Evolutionary conservation across 23 tunicate species (phyloP).

Genomic region (Halocynthia aurantium): DNA sequence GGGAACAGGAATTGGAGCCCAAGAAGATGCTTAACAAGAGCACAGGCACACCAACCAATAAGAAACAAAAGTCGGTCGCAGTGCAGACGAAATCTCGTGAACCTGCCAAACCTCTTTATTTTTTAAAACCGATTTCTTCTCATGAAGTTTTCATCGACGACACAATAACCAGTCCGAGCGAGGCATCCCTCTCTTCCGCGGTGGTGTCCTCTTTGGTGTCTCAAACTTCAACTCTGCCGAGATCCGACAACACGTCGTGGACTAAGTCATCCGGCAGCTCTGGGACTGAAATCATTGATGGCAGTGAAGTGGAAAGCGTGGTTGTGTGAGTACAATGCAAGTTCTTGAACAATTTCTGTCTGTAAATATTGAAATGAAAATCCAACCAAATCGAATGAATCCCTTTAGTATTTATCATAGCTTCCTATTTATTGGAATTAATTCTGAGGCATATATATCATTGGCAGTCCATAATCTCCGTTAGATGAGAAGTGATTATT

Average conservation of each 20-base stretch:
- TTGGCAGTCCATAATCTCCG: too few relatives aligned
- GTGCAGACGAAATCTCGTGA: conserved; percentile 3
- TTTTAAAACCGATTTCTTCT: conserved; percentile 51
- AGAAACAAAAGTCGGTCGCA: conserved; percentile 3
- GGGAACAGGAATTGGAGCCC: background rate
- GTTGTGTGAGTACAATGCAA: conserved; percentile 2
- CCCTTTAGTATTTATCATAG: too few relatives aligned
- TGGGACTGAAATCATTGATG: conserved; percentile 3
- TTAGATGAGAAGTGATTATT: too few relatives aligned
- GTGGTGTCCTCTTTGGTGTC: background rate
- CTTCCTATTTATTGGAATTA: too few relatives aligned
- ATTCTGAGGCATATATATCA: too few relatives aligned
- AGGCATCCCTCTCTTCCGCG: conserved; percentile 2
- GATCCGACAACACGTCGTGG: background rate
- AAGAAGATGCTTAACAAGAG: conserved; percentile 15
- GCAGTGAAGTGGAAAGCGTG: conserved; percentile 12
- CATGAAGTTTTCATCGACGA: conserved; percentile 71
- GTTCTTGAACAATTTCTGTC: too few relatives aligned
- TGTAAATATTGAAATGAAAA: too few relatives aligned
- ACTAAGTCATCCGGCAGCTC: conserved; percentile 10
- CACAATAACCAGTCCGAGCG: conserved; percentile 23
- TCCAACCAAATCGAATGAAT: too few relatives aligned
- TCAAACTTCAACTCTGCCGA: background rate
- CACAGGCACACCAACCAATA: background rate
- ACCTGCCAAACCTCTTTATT: conserved; percentile 11